Percentiles rank a stretch among this genome's conserved stretches.
phyloP scores from a whole-genome alignment of 2,113 vertebrate species.

The Lota lota region DNA sequence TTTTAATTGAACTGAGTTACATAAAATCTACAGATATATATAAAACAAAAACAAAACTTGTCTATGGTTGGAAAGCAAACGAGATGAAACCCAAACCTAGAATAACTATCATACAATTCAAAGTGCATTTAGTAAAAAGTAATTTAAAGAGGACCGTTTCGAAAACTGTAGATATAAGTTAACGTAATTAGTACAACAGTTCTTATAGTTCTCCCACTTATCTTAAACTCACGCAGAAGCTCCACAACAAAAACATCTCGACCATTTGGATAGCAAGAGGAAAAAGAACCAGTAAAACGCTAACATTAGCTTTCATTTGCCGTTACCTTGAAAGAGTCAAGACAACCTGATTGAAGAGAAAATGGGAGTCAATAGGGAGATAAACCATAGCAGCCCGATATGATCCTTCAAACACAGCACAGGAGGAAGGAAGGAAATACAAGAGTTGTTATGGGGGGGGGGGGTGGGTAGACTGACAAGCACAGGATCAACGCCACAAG shows the following conservation, averaged over 20 bases:
- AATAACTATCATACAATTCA: slow-evolving; percentile 78
- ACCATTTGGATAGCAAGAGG: slow-evolving; percentile 23
- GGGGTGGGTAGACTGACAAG: background rate
- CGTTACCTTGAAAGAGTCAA: no score
- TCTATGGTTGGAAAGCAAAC: slow-evolving; percentile 44
- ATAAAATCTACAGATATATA: slow-evolving; percentile 64
- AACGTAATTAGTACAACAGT: slow-evolving; percentile 57
- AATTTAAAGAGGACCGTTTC: slow-evolving; percentile 82
- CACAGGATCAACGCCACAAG: background rate
- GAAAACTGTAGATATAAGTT: slow-evolving; percentile 81
- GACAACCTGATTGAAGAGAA: no score
- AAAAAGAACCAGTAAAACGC: slow-evolving; percentile 3
- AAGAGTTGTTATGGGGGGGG: background rate
- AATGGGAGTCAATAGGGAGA: no score
- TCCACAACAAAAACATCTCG: slow-evolving; percentile 28
- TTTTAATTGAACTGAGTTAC: slow-evolving; percentile 64
- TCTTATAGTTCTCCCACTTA: slow-evolving; percentile 34
- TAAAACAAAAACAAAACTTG: slow-evolving; percentile 45
- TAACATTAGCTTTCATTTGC: no score
- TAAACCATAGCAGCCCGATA: slow-evolving; percentile 1
- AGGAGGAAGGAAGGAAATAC: background rate
- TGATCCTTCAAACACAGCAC: slow-evolving; percentile 18
- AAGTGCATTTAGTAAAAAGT: slow-evolving; percentile 94
- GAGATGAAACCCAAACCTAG: slow-evolving; percentile 44
- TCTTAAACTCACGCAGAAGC: slow-evolving; percentile 17